Base-by-base conservation (phyloP, 2,888 invertebrate genomes). In the Leptopterna dolabrata region DNA sequence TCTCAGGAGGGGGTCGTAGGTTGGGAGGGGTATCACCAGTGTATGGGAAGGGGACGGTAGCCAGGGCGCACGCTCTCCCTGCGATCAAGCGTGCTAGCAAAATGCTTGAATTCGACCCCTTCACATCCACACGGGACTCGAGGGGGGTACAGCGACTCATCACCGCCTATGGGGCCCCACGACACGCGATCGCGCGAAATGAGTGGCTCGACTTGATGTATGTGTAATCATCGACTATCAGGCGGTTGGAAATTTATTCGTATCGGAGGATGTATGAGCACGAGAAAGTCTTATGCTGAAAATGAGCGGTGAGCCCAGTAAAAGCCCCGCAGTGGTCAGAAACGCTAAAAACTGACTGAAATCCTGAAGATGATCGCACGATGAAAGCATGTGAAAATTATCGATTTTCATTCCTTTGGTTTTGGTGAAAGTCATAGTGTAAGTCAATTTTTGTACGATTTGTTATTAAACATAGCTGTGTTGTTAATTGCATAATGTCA, bases 61-160 rank as follows among this genome's bases (percentile, higher is more conserved):
- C 78, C 47, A 78, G 47, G 78, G 78, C 78, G 78, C 78, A 78
- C 78, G 47, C 78, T 78, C 78, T 14, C 45, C 78, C 78, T 24
- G 78, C 78, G 45, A 45, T 45, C 78, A 78, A 78, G 78, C 78
- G 78, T 45, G 27, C 78, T 78, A 24, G 78, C 45, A 43, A 78
- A 78, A 78, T 19, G 45, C 45, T 78, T 27, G 78, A 45, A 78
- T 78, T 78, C 78, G 78, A 78, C 78, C 78, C 73, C 73, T 73
- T 6, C 73, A 73, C 47, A 45, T 78, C 78, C 47, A 19, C 78
- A 11, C 16, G 36, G 36, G 36, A 36, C 4, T 36, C 3, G n/a
- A 30, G 24, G 24, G 63, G 63, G 63, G 63, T 0, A 19, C 3
- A 13, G 7, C 30, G 3, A 9, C 73, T 19, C 73, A 16, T 36